Percentiles rank a stretch among this genome's conserved stretches.
These are phyloP conservation scores for Gasterosteus aculeatus DNA, from an alignment of 2,113 vertebrate species.

Conservation along the genomic window DNA sequence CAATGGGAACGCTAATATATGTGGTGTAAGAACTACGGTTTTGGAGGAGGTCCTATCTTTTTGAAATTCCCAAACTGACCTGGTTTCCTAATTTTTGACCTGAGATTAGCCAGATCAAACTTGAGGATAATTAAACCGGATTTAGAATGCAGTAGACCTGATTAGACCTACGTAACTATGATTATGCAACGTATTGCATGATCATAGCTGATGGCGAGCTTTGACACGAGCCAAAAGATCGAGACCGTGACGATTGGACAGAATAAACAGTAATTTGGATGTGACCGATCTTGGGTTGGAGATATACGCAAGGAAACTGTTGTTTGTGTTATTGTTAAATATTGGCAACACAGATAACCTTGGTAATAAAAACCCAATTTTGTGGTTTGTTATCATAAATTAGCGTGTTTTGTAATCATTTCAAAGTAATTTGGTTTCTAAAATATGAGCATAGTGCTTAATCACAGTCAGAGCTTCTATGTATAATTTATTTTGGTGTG, in stretches of 20 bases:
- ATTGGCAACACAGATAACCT: background rate
- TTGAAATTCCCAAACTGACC: background rate
- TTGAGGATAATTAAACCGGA: background rate
- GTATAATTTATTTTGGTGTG: background rate
- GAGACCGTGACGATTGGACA: background rate
- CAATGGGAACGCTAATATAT: background rate
- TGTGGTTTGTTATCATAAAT: background rate
- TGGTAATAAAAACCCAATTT: background rate
- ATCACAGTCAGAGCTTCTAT: background rate
- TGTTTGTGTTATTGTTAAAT: background rate
- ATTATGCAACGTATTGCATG: too few relatives aligned
- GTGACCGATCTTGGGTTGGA: background rate
- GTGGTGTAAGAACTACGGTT: background rate
- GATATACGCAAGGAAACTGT: too few relatives aligned
- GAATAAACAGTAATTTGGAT: background rate
- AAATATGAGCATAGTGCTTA: background rate
- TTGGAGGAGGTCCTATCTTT: background rate
- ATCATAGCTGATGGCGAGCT: background rate
- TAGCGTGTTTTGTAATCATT: background rate
- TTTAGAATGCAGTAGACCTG: background rate
- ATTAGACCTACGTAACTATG: too few relatives aligned
- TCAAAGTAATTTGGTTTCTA: background rate
- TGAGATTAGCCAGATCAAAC: background rate
- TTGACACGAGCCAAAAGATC: background rate
- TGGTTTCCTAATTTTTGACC: too few relatives aligned